Evolutionary conservation across 2,888 invertebrate genomes (phyloP).

Genomic region (Peribatodes rhomboidaria): DNA sequence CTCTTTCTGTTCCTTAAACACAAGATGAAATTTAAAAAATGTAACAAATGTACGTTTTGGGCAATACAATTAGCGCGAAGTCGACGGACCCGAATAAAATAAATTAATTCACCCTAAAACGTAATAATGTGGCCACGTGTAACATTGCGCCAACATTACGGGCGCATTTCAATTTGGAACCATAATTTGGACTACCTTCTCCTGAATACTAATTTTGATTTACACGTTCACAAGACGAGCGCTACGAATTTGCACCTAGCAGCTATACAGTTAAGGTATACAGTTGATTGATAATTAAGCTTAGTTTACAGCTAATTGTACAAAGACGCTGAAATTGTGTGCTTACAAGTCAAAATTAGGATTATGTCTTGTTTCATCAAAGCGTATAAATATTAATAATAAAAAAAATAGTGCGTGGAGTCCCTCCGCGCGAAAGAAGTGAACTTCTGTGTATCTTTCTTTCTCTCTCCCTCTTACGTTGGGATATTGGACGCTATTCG

Average conservation of each 20-base stretch:
- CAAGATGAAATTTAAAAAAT: too few species aligned
- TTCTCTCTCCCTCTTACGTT: too few species aligned
- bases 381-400: neutral
- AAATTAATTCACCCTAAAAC: neutral
- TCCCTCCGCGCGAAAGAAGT: too few species aligned
- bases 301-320: neutral
- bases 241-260: neutral
- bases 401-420: too few species aligned
- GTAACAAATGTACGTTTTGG: too few species aligned
- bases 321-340: neutral
- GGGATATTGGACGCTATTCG: too few species aligned
- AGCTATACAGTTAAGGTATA: neutral
- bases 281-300: neutral
- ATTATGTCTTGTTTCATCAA: neutral
- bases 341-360: neutral
- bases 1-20: too few species aligned
- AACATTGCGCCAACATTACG: conserved; percentile 12
- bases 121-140: conserved; percentile 9
- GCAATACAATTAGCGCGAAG: too few species aligned
- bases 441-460: too few species aligned
- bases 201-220: conserved; percentile 52
- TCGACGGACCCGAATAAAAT: neutral
- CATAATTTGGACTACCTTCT: conserved; percentile 53
- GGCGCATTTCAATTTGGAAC: conserved; percentile 48
- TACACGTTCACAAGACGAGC: conserved; percentile 13